Evolutionary conservation across 2,888 invertebrate species (phyloP).

Genomic region (Lepidocyrtoides sp.): DNA sequence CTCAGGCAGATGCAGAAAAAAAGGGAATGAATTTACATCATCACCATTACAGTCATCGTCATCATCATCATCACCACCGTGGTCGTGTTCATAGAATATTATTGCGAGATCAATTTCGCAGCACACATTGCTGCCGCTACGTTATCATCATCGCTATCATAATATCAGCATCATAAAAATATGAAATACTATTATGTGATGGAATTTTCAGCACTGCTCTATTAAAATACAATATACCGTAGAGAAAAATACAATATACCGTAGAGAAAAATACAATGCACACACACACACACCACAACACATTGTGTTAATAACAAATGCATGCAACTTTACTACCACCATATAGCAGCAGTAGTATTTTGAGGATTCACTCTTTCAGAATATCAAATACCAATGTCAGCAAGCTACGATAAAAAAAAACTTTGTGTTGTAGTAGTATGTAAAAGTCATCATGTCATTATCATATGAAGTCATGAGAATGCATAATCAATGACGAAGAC

Average conservation of each 20-base stretch:
- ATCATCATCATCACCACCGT: background rate
- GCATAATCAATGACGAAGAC: slow-evolving; percentile 71
- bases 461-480: slow-evolving; percentile 75
- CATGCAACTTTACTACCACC: slow-evolving; percentile 49
- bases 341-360: no score
- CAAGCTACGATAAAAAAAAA: slow-evolving; percentile 22
- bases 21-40: slow-evolving; percentile 27
- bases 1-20: slow-evolving; percentile 27
- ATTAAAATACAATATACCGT: slow-evolving; percentile 38
- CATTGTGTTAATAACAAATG: slow-evolving; percentile 36
- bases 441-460: slow-evolving; percentile 72
- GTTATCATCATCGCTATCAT: background rate
- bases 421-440: slow-evolving; percentile 23
- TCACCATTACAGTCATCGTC: no score
- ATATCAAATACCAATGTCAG: slow-evolving; percentile 65
- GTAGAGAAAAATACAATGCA: background rate
- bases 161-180: background rate
- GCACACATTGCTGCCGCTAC: slow-evolving; percentile 4
- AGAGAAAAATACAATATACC: background rate
- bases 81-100: slow-evolving; percentile 38
- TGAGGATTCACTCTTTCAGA: slow-evolving; percentile 3
- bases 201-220: slow-evolving; percentile 41
- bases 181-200: slow-evolving; percentile 39
- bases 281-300: background rate
- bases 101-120: slow-evolving; percentile 60